phyloP scores from a whole-genome alignment of 2,888 invertebrate genomes.

The Pachliopta kotzebuea region DNA sequence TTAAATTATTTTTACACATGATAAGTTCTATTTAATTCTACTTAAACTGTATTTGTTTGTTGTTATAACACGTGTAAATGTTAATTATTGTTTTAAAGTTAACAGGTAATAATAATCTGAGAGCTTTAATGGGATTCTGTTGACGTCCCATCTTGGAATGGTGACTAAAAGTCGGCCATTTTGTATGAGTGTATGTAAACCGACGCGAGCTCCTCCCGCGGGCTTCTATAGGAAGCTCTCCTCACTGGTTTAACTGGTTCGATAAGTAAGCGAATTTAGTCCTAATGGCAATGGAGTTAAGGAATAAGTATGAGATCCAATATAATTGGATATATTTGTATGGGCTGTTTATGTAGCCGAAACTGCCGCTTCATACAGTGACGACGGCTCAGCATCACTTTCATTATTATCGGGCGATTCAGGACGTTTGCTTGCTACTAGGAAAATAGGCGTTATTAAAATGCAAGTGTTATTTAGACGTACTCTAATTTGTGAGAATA shows the following conservation, averaged over 20 bases:
- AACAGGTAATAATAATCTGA: not conserved
- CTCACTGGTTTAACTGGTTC: constrained; percentile 43
- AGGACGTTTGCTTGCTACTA: constrained; percentile 75
- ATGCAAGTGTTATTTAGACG: not conserved
- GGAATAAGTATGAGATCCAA: constrained; percentile 34
- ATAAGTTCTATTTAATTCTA: no score
- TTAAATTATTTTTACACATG: no score
- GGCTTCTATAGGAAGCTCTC: constrained; percentile 54
- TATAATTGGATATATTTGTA: constrained; percentile 55
- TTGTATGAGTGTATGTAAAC: constrained; percentile 65
- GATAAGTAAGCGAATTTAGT: constrained; percentile 37
- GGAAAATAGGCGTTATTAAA: constrained; percentile 52
- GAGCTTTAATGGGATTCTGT: constrained; percentile 9
- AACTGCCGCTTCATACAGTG: constrained; percentile 80
- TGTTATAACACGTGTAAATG: no score
- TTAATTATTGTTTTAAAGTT: not conserved
- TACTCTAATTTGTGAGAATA: not conserved
- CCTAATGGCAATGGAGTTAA: constrained; percentile 40
- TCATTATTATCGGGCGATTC: constrained; percentile 82
- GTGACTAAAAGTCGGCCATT: constrained; percentile 68
- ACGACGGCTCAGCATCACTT: constrained; percentile 77
- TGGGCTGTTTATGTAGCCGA: constrained; percentile 80
- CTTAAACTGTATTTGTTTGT: no score
- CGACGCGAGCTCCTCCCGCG: constrained; percentile 61
- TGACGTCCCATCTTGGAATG: constrained; percentile 31